Evolutionary conservation across 1,140 invertebrate species (phyloP).

Genomic region (Goniozus legneri): DNA sequence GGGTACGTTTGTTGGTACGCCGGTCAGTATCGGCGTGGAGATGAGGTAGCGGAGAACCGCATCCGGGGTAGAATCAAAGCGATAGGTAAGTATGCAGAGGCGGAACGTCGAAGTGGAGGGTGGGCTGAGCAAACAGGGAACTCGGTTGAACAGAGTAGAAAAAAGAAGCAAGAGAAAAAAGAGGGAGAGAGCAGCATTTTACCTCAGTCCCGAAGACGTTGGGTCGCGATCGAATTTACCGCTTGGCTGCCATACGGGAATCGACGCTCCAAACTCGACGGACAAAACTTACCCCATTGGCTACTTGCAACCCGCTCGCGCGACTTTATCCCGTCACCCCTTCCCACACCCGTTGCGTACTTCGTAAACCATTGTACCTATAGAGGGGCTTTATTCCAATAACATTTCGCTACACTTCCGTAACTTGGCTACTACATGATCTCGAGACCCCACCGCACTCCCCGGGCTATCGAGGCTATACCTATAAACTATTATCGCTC

Average conservation of each 20-base stretch:
- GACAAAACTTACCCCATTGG: constrained; percentile 10
- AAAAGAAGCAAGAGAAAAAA: constrained; percentile 4
- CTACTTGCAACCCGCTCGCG: constrained; percentile 11
- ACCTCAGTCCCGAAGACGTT: constrained; percentile 2
- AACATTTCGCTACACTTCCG: background rate
- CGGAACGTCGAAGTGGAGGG: too few species aligned
- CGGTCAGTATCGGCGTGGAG: too few species aligned
- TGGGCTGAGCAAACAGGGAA: background rate
- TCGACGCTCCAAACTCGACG: constrained; percentile 1
- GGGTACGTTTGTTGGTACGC: too few species aligned
- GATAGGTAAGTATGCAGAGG: too few species aligned
- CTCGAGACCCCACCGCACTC: too few species aligned
- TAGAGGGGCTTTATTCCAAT: background rate
- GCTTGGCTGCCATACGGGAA: constrained; percentile 35
- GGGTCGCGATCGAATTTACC: constrained; percentile 41
- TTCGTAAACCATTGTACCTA: background rate
- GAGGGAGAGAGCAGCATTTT: background rate
- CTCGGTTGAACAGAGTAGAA: constrained; percentile 2
- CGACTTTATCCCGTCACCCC: background rate
- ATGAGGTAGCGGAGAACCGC: too few species aligned
- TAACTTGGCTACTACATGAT: background rate
- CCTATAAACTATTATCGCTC: too few species aligned
- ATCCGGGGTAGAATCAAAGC: too few species aligned
- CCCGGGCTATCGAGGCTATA: too few species aligned
- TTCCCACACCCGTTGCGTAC: background rate